Evolutionary conservation across 2,113 vertebrate genomes (phyloP), one percentile per base, ranked within the genome.

Genomic region (Nematolebias whitei): DNA sequence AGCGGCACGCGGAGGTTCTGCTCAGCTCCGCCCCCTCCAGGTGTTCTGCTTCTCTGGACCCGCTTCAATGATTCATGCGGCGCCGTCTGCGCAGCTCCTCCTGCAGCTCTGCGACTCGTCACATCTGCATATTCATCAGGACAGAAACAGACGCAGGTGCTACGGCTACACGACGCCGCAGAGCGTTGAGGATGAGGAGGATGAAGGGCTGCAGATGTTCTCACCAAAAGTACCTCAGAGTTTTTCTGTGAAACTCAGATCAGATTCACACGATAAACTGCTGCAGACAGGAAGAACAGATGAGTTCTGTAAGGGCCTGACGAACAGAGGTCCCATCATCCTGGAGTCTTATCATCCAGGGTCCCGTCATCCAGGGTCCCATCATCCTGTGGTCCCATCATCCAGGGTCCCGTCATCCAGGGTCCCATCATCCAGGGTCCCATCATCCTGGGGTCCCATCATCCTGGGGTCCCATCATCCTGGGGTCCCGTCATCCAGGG

Each of bases 41-140:
- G 80, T 88, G 87, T 80, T 87, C 74, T 58, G 66, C 64, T 79
- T 75, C 48, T 63, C 73, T 83, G 84, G 75, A 86, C 62, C 52
- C 0, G 39, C 69, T 86, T 82, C 87, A 85, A 88, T 87, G 85
- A 85, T 88, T 88, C 78, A 88, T 88, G 76, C 15, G 0, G 35
- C 19, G 4, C 74, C 73, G 76, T 84, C 50, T 81, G 86, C 40
- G 44, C 80, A 4, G 68, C 70, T 63, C 52, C 75, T 74, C 61
- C 69, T 47, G 66, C 69, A 45, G 51, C 70, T 68, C 63, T 4
- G 52, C 44, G 3, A 9, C 44, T 0, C 47, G 44, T 23, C 12
- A 15, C 18, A 78, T 80, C 82, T 82, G 32, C 79, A 84, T 82
- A 67, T 79, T 69, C 63, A 75, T 49, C n/a, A 19, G 7, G 26